phyloP scores from a whole-genome alignment of 2,888 invertebrate species.

The Trilocha varians region DNA sequence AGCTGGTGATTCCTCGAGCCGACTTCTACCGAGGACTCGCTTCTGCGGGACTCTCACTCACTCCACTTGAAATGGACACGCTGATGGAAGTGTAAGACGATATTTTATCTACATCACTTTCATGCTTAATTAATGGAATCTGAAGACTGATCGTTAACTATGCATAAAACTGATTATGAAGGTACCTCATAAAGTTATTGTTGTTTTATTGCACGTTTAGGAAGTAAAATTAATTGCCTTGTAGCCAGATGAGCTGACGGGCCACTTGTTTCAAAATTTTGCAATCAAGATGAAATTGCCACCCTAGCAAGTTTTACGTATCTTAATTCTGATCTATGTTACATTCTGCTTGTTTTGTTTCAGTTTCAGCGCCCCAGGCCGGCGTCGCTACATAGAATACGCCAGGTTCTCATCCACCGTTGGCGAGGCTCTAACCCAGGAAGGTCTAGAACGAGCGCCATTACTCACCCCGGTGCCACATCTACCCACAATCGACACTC shows the following conservation, averaged over 20 bases:
- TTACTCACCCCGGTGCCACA: slow-evolving; percentile 79
- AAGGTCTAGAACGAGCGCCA: slow-evolving; percentile 78
- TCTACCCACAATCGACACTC: slow-evolving; percentile 77
- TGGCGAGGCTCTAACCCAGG: slow-evolving; percentile 80
- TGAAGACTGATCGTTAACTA: no score
- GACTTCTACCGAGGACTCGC: slow-evolving; percentile 83
- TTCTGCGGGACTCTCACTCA: slow-evolving; percentile 76
- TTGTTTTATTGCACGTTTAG: neutral
- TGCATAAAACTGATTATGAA: no score
- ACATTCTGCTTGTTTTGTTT: neutral
- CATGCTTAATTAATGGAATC: no score
- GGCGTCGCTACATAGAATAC: slow-evolving; percentile 76
- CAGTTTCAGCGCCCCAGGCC: slow-evolving; percentile 77
- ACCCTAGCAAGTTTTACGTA: no score
- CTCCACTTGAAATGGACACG: slow-evolving; percentile 78
- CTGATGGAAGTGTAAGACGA: slow-evolving; percentile 82
- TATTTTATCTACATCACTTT: no score
- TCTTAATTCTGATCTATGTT: no score
- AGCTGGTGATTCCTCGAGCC: slow-evolving; percentile 74
- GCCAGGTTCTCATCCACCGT: slow-evolving; percentile 77
- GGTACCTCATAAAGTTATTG: no score
- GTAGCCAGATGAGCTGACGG: no score
- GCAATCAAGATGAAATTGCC: no score
- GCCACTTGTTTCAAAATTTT: no score
- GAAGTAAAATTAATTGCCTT: neutral